Evolutionary conservation across 2,888 invertebrate species (phyloP).

Genomic region (Macropis europaea): DNA sequence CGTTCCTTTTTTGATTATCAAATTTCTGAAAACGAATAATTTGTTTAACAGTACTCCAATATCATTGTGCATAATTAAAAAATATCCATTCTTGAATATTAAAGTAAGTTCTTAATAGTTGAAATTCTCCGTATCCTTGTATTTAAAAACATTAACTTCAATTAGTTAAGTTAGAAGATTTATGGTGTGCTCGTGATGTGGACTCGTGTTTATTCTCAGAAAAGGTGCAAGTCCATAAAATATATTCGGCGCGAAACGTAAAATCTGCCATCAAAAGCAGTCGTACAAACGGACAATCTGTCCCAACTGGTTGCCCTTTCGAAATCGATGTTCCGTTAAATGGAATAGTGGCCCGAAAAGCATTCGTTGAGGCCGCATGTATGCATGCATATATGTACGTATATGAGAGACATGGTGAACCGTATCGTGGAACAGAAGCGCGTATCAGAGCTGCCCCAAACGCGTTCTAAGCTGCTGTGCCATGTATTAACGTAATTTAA

Average conservation of each 20-base stretch:
- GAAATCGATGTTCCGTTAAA: conserved; percentile 54
- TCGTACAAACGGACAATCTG: conserved; percentile 7
- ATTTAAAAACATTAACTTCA: no score
- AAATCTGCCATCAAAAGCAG: not conserved
- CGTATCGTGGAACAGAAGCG: conserved; percentile 3
- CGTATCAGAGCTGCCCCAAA: conserved; percentile 27
- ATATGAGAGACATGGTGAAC: not conserved
- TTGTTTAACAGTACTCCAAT: no score
- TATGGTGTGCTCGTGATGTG: no score
- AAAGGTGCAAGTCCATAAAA: not conserved
- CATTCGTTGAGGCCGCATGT: conserved; percentile 16
- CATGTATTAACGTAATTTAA: conserved; percentile 40
- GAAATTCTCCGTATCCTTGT: no score
- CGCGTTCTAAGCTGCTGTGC: conserved; percentile 8
- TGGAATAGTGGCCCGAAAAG: conserved; percentile 32
- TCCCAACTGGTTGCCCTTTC: not conserved
- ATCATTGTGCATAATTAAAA: no score
- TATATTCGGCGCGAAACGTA: not conserved
- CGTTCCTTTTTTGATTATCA: no score
- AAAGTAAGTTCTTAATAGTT: no score
- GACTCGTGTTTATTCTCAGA: not conserved
- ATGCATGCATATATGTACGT: not conserved
- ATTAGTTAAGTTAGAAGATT: no score
- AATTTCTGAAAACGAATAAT: no score
- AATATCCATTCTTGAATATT: no score